Evolutionary conservation across 92 coral and sea anemone genomes (phyloP).

Genomic region (Porites lobata): DNA sequence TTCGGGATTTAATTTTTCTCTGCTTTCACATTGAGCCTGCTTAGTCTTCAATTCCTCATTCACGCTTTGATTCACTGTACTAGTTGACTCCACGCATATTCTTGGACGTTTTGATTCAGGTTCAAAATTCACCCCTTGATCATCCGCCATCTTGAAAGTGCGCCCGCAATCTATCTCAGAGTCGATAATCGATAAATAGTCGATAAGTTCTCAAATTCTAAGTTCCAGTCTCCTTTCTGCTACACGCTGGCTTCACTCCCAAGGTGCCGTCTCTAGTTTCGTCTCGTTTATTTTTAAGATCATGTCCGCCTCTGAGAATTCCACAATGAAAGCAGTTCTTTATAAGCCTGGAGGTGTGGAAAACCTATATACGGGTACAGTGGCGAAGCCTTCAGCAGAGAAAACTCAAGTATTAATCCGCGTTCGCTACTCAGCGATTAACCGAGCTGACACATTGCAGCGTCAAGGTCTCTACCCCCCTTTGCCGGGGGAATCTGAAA

Average conservation of each 20-base stretch:
- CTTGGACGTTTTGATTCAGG: conserved; percentile 21
- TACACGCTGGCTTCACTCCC: too few species aligned
- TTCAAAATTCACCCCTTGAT: background rate
- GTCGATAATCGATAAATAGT: too few species aligned
- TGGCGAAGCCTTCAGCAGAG: conserved; percentile 70
- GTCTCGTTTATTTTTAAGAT: background rate
- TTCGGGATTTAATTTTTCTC: conserved; percentile 7
- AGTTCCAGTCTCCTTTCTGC: background rate
- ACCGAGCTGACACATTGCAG: conserved; percentile 95
- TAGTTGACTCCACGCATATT: conserved; percentile 1
- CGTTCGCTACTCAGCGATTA: conserved; percentile 85
- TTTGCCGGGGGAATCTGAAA: conserved; percentile 91
- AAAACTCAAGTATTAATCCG: conserved; percentile 76
- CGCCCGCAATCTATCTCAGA: conserved; percentile 33
- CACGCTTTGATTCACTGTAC: background rate
- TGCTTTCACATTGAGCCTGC: background rate
- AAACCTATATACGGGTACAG: conserved; percentile 73
- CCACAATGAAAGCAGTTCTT: conserved; percentile 86
- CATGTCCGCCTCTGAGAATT: conserved; percentile 4
- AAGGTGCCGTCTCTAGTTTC: background rate
- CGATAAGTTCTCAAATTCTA: too few species aligned
- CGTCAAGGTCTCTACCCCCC: conserved; percentile 87
- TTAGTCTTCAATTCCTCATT: background rate
- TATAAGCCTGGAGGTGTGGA: conserved; percentile 88
- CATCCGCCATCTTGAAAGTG: conserved; percentile 78